Percentiles rank a stretch among this genome's conserved stretches.
phyloP scores from a whole-genome alignment of 1,140 invertebrate species.

The Drosophila kikkawai region DNA sequence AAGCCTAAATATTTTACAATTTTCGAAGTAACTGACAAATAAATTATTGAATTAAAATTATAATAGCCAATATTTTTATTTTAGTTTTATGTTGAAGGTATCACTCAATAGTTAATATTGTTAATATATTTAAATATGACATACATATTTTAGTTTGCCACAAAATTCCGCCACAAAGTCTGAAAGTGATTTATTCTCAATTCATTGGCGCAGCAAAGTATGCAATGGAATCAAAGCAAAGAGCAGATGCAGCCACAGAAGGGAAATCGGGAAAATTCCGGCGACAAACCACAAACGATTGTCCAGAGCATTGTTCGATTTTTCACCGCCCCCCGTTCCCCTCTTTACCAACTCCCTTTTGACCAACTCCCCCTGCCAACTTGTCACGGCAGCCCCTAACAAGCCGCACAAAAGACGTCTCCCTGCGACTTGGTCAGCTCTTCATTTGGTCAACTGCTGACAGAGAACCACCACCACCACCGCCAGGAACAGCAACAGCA shows the following conservation, averaged over 20 bases:
- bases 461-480: constrained; percentile 38
- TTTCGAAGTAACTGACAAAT: background rate
- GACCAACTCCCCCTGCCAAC: constrained; percentile 25
- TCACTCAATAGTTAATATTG: no score
- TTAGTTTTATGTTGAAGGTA: background rate
- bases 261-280: constrained; percentile 6
- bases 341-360: background rate
- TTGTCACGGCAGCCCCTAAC: constrained; percentile 29
- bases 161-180: constrained; percentile 14
- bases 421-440: constrained; percentile 66
- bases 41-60: no score
- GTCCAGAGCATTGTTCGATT: constrained; percentile 39
- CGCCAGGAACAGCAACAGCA: background rate
- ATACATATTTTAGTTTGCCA: constrained; percentile 18
- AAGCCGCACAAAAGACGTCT: constrained; percentile 60
- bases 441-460: constrained; percentile 76
- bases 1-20: background rate
- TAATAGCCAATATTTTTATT: background rate
- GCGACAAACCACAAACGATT: constrained; percentile 40
- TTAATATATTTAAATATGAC: background rate
- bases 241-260: background rate
- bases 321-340: background rate
- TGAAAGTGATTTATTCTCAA: constrained; percentile 19
- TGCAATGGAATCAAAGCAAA: constrained; percentile 26
- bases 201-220: constrained; percentile 18